A percentile compares a stretch with the other conserved stretches of the same genome.
Evolutionary conservation across 92 coral and sea anemone genomes (phyloP).

Genomic region (Montipora capitata): DNA sequence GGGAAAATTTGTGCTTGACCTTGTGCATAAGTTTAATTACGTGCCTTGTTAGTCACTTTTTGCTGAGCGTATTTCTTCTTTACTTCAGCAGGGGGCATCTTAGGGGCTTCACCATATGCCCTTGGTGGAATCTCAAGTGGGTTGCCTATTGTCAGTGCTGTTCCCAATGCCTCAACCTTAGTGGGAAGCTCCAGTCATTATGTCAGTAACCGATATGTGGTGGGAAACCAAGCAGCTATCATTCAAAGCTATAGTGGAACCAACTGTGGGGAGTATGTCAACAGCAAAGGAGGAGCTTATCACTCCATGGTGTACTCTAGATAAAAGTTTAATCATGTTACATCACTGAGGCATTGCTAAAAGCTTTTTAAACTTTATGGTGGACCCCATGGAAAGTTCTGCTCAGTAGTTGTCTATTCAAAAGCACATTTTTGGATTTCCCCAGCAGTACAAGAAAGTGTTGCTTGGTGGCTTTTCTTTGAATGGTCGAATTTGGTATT

Average conservation of each 20-base stretch:
- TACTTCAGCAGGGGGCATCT: constrained; percentile 22
- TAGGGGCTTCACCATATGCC: constrained; percentile 53
- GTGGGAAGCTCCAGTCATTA: constrained; percentile 58
- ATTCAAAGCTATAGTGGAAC: constrained; percentile 49
- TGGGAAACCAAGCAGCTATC: constrained; percentile 80
- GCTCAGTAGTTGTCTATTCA: too few relatives aligned
- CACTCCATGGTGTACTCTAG: constrained; percentile 58
- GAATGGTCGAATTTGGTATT: not conserved
- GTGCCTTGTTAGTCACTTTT: too few relatives aligned
- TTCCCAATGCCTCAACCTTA: constrained; percentile 47
- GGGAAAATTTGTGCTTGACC: too few relatives aligned
- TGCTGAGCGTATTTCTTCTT: not conserved
- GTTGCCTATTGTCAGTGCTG: constrained; percentile 54
- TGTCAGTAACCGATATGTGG: constrained; percentile 74
- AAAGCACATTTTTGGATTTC: too few relatives aligned
- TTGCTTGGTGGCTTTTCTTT: not conserved
- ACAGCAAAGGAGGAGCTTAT: constrained; percentile 24
- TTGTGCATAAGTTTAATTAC: too few relatives aligned
- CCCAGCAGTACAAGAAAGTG: not conserved
- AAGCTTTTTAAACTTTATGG: too few relatives aligned
- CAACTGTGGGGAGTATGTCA: constrained; percentile 50
- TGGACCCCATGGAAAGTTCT: too few relatives aligned
- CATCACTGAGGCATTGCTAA: too few relatives aligned
- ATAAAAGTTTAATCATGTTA: not conserved
- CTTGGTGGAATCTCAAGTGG: constrained; percentile 60